phyloP scores from a whole-genome alignment of 2,113 vertebrate species.

The Psettodes erumei region DNA sequence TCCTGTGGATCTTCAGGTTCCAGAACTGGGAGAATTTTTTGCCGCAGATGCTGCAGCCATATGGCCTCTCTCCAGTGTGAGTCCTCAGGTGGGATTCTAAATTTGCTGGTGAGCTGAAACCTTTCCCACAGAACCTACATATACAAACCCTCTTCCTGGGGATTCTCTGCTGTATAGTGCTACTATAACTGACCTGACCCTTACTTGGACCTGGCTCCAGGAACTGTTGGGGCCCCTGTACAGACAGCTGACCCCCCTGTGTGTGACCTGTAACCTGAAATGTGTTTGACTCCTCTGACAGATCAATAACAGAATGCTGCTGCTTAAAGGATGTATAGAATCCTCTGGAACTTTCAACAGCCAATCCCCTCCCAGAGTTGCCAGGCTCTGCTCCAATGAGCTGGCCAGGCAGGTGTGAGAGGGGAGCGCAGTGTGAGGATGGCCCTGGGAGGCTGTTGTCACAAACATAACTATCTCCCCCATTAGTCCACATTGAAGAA shows the following conservation, averaged over 20 bases:
- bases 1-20: slow-evolving; percentile 78
- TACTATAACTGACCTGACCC: background rate
- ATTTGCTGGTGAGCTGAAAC: slow-evolving; percentile 66
- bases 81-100: slow-evolving; percentile 75
- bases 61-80: slow-evolving; percentile 77
- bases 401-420: slow-evolving; percentile 27
- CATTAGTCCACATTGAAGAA: slow-evolving; percentile 62
- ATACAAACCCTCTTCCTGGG: slow-evolving; percentile 51
- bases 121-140: slow-evolving; percentile 73
- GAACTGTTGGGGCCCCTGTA: background rate
- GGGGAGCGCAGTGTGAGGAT: slow-evolving; percentile 51
- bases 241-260: background rate
- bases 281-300: slow-evolving; percentile 38
- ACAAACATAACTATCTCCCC: slow-evolving; percentile 34
- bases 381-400: slow-evolving; percentile 24
- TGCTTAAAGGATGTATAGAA: slow-evolving; percentile 36
- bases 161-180: slow-evolving; percentile 2
- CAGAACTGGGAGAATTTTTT: slow-evolving; percentile 78
- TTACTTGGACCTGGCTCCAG: slow-evolving; percentile 2
- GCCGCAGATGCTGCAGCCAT: slow-evolving; percentile 69
- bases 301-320: slow-evolving; percentile 31
- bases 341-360: slow-evolving; percentile 16
- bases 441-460: slow-evolving; percentile 46
- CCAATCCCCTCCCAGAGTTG: slow-evolving; percentile 30
- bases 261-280: slow-evolving; percentile 28